A percentile compares a stretch with the other conserved stretches of the same genome.
phyloP scores from a whole-genome alignment of 2,113 vertebrate genomes.

The Strix uralensis region DNA sequence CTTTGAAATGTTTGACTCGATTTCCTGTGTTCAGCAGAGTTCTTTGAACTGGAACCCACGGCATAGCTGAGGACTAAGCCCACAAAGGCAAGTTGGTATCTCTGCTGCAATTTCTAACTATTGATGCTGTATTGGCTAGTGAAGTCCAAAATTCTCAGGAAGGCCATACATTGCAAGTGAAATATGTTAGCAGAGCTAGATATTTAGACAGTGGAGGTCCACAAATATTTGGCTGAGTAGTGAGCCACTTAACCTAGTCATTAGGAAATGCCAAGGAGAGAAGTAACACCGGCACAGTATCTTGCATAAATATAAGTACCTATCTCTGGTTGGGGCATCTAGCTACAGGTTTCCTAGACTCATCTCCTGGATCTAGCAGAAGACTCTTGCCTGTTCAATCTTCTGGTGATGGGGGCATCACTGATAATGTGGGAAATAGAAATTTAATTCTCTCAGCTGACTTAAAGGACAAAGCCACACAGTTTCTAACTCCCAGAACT shows the following conservation, averaged over 20 bases:
- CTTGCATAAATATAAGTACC: neutral
- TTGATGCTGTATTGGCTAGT: neutral
- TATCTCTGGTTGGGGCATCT: neutral
- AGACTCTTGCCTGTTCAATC: neutral
- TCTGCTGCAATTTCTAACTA: neutral
- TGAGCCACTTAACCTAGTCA: neutral
- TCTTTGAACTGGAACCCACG: neutral
- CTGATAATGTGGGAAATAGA: neutral
- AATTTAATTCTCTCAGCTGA: neutral
- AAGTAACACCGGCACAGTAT: rapidly evolving
- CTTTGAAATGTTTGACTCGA: neutral
- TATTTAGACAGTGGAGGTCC: neutral
- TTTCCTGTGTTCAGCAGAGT: neutral
- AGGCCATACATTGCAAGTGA: neutral
- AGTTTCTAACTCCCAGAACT: neutral
- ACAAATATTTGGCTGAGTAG: neutral
- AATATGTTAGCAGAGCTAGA: neutral
- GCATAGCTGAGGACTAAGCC: neutral
- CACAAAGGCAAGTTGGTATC: neutral
- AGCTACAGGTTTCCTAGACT: neutral
- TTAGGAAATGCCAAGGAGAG: neutral
- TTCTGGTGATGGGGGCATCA: neutral
- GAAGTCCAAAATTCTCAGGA: neutral
- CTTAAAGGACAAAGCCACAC: neutral
- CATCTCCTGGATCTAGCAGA: neutral